Conservation (phyloP, 2,888 invertebrate genomes). For the Ephialtes manifestator region DNA sequence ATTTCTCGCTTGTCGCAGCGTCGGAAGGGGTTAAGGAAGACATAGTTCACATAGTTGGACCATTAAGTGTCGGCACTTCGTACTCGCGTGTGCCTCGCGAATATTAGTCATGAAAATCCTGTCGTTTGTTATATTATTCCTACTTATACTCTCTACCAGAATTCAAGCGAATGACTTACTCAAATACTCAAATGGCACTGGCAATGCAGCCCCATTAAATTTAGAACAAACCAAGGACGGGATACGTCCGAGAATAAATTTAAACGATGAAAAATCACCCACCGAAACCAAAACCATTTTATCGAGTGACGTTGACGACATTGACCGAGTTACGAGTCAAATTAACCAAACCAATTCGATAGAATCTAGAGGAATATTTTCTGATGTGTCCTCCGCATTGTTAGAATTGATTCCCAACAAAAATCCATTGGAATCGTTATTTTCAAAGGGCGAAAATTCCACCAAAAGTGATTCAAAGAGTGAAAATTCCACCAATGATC, state of each 20-base stretch:
- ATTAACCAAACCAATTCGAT: background rate
- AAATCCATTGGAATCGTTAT: background rate
- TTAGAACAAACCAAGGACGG: background rate
- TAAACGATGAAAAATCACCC: background rate
- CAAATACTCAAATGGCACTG: background rate
- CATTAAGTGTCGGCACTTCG: conserved; percentile 3
- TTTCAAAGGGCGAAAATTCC: background rate
- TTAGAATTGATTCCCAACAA: background rate
- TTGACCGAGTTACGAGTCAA: background rate
- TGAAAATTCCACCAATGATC: too few species aligned
- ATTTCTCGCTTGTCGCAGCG: background rate
- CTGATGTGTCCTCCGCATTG: background rate
- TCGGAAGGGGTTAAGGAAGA: background rate
- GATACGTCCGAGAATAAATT: background rate
- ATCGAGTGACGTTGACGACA: background rate
- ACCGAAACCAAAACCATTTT: background rate
- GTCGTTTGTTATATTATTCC: background rate
- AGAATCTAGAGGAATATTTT: background rate
- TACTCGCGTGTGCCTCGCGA: background rate
- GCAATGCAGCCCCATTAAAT: background rate
- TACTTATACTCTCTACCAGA: background rate
- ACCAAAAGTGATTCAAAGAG: background rate
- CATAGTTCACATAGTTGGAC: background rate
- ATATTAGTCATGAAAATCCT: conserved; percentile 2
- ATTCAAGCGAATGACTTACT: background rate